These are phyloP conservation scores for Drosophila colorata DNA, from an alignment of 2,888 invertebrate species.

Conservation along the genomic window DNA sequence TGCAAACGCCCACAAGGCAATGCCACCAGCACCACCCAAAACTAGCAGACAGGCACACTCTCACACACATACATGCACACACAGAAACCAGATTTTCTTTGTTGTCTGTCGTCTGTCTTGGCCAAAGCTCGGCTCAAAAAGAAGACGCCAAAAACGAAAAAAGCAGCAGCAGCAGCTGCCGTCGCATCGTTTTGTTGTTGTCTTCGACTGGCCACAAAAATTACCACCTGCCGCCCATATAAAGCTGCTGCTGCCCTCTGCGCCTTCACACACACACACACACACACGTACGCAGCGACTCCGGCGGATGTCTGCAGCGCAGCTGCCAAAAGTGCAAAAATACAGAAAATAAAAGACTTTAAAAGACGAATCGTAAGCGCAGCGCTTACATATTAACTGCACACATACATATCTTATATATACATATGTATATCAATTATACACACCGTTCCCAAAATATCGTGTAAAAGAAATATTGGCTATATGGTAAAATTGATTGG, in stretches of 20 bases:
- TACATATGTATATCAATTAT: too few species aligned
- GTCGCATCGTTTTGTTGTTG: conserved; percentile 54
- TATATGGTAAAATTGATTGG: too few species aligned
- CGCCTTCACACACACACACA: conserved; percentile 25
- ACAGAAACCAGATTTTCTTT: conserved; percentile 69
- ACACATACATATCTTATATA: too few species aligned
- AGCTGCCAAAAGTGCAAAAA: conserved; percentile 60
- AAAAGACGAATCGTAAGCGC: conserved; percentile 20
- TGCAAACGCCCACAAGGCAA: conserved; percentile 67
- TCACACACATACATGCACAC: conserved; percentile 16
- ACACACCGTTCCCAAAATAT: too few species aligned
- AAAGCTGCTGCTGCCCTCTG: conserved; percentile 53
- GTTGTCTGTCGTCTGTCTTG: conserved; percentile 50
- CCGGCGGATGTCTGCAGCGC: conserved; percentile 51
- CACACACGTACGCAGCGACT: conserved; percentile 30
- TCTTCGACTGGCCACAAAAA: conserved; percentile 67
- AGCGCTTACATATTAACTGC: conserved; percentile 15
- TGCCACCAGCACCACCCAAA: conserved; percentile 70
- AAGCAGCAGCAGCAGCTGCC: conserved; percentile 65
- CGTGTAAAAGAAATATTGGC: too few species aligned
- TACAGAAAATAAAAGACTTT: not conserved
- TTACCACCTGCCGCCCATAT: conserved; percentile 83
- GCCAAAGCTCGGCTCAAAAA: conserved; percentile 55
- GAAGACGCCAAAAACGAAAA: conserved; percentile 62
- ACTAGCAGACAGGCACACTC: conserved; percentile 16